Percentiles rank a stretch among this genome's conserved stretches.
These are phyloP conservation scores for Montipora capitata DNA, from an alignment of 92 coral and sea anemone genomes.

Conservation along the genomic window DNA sequence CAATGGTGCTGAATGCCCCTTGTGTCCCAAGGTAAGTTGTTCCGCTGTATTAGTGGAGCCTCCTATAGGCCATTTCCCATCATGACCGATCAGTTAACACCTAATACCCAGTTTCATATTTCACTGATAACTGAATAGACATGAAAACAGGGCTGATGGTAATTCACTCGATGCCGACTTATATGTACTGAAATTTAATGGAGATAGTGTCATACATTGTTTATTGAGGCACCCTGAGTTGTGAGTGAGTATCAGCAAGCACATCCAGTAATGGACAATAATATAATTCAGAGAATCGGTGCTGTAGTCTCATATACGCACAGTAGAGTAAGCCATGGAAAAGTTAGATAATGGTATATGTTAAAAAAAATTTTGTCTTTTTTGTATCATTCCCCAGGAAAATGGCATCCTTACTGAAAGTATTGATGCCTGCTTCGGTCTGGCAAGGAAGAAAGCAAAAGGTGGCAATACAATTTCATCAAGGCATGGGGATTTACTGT, in stretches of 20 bases:
- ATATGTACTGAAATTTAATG: too few species aligned
- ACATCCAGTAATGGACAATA: too few species aligned
- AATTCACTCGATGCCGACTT: not conserved
- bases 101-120: not conserved
- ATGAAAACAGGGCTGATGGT: not conserved
- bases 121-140: not conserved
- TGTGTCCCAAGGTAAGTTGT: constrained; percentile 68
- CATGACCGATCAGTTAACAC: not conserved
- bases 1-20: constrained; percentile 67
- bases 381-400: constrained; percentile 29
- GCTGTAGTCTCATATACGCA: too few species aligned
- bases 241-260: too few species aligned
- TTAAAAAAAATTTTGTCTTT: too few species aligned
- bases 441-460: constrained; percentile 67
- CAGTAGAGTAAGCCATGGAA: not conserved
- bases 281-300: too few species aligned
- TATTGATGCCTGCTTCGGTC: constrained; percentile 84
- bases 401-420: constrained; percentile 83
- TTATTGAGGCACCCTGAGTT: too few species aligned
- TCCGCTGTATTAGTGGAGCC: not conserved
- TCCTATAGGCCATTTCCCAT: not conserved
- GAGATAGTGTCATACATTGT: too few species aligned
- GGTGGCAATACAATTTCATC: constrained; percentile 50
- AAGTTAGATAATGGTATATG: not conserved
- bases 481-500: constrained; percentile 73